phyloP scores from a whole-genome alignment of 2,797 vertebrate genomes.

The Liasis olivaceus region DNA sequence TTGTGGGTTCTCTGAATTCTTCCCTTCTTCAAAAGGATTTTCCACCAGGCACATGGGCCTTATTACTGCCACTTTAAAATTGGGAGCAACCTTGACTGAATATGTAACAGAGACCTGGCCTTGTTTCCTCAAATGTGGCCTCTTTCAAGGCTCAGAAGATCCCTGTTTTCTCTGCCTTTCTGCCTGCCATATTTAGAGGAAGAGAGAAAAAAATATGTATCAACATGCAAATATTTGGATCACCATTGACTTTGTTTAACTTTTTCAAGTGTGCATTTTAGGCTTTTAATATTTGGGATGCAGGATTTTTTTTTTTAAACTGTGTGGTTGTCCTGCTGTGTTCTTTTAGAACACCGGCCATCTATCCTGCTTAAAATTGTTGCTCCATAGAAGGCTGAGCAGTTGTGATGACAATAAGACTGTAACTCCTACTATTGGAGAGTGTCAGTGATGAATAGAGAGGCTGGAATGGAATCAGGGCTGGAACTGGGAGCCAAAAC shows the following conservation, averaged over 20 bases:
- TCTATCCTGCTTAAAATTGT: no score
- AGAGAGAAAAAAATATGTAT: background rate
- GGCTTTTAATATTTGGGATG: background rate
- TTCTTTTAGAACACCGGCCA: no score
- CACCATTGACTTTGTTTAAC: background rate
- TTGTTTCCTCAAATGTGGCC: background rate
- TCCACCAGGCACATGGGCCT: background rate
- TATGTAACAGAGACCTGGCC: background rate
- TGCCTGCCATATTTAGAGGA: background rate
- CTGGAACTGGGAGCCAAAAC: no score
- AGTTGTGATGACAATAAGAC: no score
- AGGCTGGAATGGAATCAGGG: no score
- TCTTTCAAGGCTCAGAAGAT: background rate
- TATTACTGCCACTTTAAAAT: background rate
- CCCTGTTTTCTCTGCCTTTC: background rate
- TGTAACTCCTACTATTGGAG: no score
- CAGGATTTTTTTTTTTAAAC: no score
- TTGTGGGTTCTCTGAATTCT: background rate
- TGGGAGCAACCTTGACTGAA: background rate
- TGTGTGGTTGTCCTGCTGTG: no score
- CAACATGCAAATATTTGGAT: slow-evolving; percentile 15
- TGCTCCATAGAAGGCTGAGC: no score
- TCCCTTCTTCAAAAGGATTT: background rate
- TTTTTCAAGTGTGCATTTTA: background rate
- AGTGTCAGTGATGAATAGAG: no score